phyloP scores from a whole-genome alignment of 2,797 vertebrate genomes.

The Poecilia velifera region DNA sequence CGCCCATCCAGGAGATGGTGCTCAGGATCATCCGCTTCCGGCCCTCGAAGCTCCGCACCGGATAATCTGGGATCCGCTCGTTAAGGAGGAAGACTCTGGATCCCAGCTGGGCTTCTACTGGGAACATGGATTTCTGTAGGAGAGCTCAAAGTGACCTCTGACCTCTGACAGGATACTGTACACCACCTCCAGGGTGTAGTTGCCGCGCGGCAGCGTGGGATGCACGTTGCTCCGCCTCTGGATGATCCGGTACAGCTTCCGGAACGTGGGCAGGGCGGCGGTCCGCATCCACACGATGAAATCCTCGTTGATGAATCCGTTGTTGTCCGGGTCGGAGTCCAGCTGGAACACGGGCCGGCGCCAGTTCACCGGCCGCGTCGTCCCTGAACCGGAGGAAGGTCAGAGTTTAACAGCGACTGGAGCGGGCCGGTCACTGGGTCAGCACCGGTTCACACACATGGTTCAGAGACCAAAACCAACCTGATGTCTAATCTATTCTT shows the following conservation, averaged over 20 bases:
- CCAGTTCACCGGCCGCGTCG: conserved; percentile 93
- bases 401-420: no score
- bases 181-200: conserved; percentile 85
- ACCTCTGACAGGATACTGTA: conserved; percentile 93
- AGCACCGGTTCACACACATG: no score
- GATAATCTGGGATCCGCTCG: conserved; percentile 86
- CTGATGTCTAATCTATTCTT: no score
- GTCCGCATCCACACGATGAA: conserved; percentile 99
- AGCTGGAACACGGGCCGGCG: conserved; percentile 87
- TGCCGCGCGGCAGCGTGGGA: conserved; percentile 89
- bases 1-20: conserved; percentile 99
- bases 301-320: conserved; percentile 97
- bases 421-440: no score
- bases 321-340: conserved; percentile 88
- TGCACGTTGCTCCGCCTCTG: conserved; percentile 82
- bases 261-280: conserved; percentile 94
- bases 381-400: conserved; percentile 74
- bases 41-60: conserved; percentile 93
- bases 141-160: no score
- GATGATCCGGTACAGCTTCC: conserved; percentile 96
- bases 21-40: conserved; percentile 97
- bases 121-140: no score
- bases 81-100: background rate
- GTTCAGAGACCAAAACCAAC: no score
- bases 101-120: no score